Conservation (phyloP, 2,888 invertebrate genomes). For the Campoplex capitator region DNA sequence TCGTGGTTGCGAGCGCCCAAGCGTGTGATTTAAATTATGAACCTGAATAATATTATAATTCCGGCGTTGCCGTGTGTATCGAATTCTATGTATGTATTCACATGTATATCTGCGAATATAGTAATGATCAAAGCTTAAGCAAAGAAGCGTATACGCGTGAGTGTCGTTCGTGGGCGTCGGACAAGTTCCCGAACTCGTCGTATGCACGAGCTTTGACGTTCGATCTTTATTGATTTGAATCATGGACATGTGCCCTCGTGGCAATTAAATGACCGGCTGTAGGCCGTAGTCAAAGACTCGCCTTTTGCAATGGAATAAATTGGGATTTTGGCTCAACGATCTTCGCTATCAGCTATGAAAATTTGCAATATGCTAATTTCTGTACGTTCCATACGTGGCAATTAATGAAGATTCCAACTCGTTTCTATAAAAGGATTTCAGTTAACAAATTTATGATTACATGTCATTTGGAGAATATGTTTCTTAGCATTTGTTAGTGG, state of each 20-base stretch:
- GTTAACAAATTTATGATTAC: background rate
- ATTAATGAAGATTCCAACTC: slow-evolving; percentile 37
- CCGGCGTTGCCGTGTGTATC: slow-evolving; percentile 7
- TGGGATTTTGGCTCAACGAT: slow-evolving; percentile 9
- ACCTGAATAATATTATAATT: slow-evolving; percentile 64
- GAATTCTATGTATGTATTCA: background rate
- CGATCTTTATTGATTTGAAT: slow-evolving; percentile 61
- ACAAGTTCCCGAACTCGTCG: slow-evolving; percentile 38
- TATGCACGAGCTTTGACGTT: slow-evolving; percentile 64
- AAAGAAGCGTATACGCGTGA: slow-evolving; percentile 46
- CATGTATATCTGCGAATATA: background rate
- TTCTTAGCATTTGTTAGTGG: background rate
- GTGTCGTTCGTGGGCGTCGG: slow-evolving; percentile 60
- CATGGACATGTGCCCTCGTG: slow-evolving; percentile 41
- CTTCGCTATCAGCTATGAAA: slow-evolving; percentile 13
- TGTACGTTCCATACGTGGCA: slow-evolving; percentile 24
- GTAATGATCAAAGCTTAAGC: slow-evolving; percentile 31
- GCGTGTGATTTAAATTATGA: slow-evolving; percentile 61
- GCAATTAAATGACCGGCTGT: slow-evolving; percentile 55
- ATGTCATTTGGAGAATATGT: background rate
- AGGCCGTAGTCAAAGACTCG: slow-evolving; percentile 42
- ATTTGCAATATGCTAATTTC: slow-evolving; percentile 36
- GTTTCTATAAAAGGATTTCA: slow-evolving; percentile 14
- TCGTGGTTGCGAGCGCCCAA: slow-evolving; percentile 27
- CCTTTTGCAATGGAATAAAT: slow-evolving; percentile 17